Evolutionary conservation across 2,113 vertebrate genomes (phyloP).

Genomic region (Ploceus nigricollis): DNA sequence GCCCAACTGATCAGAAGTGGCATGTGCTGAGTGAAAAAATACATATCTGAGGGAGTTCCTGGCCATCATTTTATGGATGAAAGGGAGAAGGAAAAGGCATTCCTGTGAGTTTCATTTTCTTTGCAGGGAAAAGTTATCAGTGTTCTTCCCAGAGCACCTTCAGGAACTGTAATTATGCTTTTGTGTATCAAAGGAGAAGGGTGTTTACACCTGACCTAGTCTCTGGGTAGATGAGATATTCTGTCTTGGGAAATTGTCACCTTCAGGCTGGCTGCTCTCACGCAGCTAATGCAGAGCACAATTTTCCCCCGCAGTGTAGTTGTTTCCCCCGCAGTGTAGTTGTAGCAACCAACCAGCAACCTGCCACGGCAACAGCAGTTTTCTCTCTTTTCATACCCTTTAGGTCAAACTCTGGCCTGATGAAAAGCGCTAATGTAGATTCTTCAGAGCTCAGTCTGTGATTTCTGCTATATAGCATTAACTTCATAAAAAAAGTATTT

Average conservation of each 20-base stretch:
- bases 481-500: not conserved
- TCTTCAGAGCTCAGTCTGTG: not conserved
- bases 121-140: not conserved
- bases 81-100: not conserved
- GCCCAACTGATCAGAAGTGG: not conserved
- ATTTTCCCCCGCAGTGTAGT: not conserved
- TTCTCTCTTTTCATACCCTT: not conserved
- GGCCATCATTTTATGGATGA: not conserved
- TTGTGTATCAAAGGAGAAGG: not conserved
- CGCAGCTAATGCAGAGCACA: not conserved
- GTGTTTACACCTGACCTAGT: not conserved
- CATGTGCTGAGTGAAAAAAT: not conserved
- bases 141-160: not conserved
- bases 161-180: not conserved
- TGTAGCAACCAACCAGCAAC: no score
- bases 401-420: not conserved
- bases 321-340: not conserved
- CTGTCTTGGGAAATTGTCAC: not conserved
- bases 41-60: not conserved
- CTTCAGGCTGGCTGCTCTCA: not conserved
- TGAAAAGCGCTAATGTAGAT: not conserved
- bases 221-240: not conserved
- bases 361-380: not conserved
- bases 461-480: not conserved
- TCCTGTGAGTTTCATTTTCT: not conserved